Percentiles rank a stretch among this genome's conserved stretches.
Evolutionary conservation across 2,888 invertebrate species (phyloP).

Genomic region (Bhutanitis thaidina): DNA sequence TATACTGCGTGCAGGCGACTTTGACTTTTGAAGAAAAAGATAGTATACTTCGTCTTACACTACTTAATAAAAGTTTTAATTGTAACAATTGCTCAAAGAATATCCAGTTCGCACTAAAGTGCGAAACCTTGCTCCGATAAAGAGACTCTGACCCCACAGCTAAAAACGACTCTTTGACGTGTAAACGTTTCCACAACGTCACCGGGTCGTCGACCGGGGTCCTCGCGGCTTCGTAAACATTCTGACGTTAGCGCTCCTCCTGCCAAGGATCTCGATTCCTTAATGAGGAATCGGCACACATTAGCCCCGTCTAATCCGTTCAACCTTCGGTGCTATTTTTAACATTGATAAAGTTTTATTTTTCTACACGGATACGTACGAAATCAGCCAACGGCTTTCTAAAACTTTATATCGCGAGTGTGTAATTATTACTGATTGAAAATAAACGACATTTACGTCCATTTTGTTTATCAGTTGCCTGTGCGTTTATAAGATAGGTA

Average conservation of each 20-base stretch:
- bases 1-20: too few relatives aligned
- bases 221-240: neutral
- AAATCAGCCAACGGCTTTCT: too few relatives aligned
- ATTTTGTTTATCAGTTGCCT: too few relatives aligned
- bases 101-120: neutral
- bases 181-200: constrained; percentile 8
- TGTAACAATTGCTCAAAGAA: too few relatives aligned
- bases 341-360: too few relatives aligned
- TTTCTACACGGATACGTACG: too few relatives aligned
- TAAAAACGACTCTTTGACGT: constrained; percentile 1
- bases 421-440: neutral
- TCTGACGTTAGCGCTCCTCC: neutral
- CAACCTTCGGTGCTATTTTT: neutral
- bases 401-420: too few relatives aligned
- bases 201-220: constrained; percentile 3
- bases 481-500: too few relatives aligned
- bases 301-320: neutral
- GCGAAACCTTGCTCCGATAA: neutral
- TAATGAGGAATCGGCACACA: constrained; percentile 13
- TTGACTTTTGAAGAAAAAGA: too few relatives aligned
- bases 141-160: neutral
- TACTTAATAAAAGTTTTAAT: too few relatives aligned
- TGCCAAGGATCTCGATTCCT: constrained; percentile 9
- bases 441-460: constrained; percentile 12
- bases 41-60: too few relatives aligned